phyloP scores from a whole-genome alignment of 1,140 invertebrate genomes.

The Trichogramma pretiosum region DNA sequence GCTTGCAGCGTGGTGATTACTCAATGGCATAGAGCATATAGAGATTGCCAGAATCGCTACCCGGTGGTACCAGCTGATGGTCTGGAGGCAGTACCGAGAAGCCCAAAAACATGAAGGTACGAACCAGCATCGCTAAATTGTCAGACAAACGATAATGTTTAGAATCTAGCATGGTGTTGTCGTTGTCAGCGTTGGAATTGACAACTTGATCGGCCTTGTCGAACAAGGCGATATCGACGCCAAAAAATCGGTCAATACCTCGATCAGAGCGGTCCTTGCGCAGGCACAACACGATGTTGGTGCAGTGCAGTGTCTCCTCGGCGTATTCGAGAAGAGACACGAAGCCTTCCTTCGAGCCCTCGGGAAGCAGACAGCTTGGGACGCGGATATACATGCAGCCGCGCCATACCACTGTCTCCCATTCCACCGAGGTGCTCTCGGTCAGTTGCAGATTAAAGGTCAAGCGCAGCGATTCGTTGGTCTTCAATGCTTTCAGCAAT shows the following conservation, averaged over 20 bases:
- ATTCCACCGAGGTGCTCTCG: constrained; percentile 63
- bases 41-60: constrained; percentile 57
- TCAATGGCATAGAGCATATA: constrained; percentile 76
- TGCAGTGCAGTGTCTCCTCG: constrained; percentile 82
- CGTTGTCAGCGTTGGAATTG: not conserved
- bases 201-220: constrained; percentile 11
- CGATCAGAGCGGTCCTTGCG: constrained; percentile 76
- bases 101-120: constrained; percentile 94
- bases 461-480: constrained; percentile 56
- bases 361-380: constrained; percentile 70
- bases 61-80: constrained; percentile 62
- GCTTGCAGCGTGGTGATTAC: constrained; percentile 41
- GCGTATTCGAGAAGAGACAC: constrained; percentile 89
- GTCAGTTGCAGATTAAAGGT: constrained; percentile 71
- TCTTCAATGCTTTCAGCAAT: constrained; percentile 53
- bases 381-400: constrained; percentile 78
- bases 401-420: constrained; percentile 75
- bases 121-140: constrained; percentile 66
- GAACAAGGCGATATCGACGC: constrained; percentile 21
- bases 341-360: constrained; percentile 88
- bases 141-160: constrained; percentile 24
- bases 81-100: constrained; percentile 78
- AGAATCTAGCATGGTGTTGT: no score
- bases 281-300: constrained; percentile 72
- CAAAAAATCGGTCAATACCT: constrained; percentile 40